These are phyloP conservation scores for Synergus umbraculus DNA, from an alignment of 2,888 invertebrate species.

Conservation along the genomic window DNA sequence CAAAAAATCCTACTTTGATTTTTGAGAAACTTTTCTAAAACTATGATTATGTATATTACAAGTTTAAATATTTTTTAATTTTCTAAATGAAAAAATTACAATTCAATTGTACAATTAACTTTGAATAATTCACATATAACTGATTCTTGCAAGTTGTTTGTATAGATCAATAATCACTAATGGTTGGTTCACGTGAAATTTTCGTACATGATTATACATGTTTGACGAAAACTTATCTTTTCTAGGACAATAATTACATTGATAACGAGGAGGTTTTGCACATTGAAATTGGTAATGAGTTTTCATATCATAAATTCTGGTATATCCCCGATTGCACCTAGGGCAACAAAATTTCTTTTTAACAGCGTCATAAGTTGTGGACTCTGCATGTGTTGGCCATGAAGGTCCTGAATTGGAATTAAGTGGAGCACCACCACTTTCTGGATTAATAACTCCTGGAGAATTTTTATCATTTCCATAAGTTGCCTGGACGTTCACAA, in stretches of 20 bases:
- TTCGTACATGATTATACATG: constrained; percentile 71
- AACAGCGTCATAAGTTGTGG: neutral
- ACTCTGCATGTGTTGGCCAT: constrained; percentile 20
- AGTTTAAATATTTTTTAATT: no score
- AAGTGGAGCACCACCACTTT: neutral
- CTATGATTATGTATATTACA: neutral
- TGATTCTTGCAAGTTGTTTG: constrained; percentile 52
- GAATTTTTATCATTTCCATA: constrained; percentile 16
- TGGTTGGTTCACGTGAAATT: constrained; percentile 66
- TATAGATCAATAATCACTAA: constrained; percentile 68
- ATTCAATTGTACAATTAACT: neutral
- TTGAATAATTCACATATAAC: constrained; percentile 7
- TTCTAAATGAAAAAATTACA: no score
- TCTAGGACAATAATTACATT: constrained; percentile 74
- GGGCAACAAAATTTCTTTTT: constrained; percentile 58
- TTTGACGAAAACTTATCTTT: constrained; percentile 71
- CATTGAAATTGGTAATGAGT: constrained; percentile 76
- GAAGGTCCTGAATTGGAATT: constrained; percentile 22
- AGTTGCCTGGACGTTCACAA: constrained; percentile 26
- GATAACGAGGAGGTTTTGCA: constrained; percentile 75
- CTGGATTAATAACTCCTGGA: constrained; percentile 7
- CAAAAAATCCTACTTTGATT: neutral
- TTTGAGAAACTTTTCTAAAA: neutral
- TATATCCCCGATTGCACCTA: constrained; percentile 60
- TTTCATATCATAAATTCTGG: constrained; percentile 67